Conservation (phyloP, 2,888 invertebrate species). For the Chrysomela aeneicollis region DNA sequence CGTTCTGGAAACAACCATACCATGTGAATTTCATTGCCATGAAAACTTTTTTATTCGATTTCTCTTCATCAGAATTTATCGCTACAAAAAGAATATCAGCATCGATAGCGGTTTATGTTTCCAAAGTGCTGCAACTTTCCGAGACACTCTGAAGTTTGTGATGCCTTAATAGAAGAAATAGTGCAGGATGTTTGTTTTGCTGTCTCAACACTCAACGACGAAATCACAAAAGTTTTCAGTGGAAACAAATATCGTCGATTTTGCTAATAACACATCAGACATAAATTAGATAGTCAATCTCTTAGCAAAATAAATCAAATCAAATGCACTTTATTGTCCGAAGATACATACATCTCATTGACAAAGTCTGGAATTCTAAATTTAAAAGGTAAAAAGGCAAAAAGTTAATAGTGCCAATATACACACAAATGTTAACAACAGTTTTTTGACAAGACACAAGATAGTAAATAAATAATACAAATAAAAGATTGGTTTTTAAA, state of each 20-base stretch:
- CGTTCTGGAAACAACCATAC: no score
- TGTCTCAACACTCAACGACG: slow-evolving; percentile 10
- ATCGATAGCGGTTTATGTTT: slow-evolving; percentile 22
- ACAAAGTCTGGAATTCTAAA: no score
- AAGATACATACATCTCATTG: no score
- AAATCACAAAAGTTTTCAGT: slow-evolving; percentile 10
- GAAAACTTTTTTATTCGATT: background rate
- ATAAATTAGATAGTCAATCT: no score
- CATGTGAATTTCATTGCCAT: background rate
- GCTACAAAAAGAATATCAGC: slow-evolving; percentile 15
- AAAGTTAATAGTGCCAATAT: no score
- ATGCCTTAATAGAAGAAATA: slow-evolving; percentile 11
- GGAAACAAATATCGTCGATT: background rate
- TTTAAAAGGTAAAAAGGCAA: no score
- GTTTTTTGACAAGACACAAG: no score
- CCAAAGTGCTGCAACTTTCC: slow-evolving; percentile 23
- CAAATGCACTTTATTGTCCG: no score
- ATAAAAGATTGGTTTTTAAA: no score
- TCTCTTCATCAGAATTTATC: slow-evolving; percentile 17
- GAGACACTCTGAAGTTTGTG: slow-evolving; percentile 21
- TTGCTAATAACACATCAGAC: background rate
- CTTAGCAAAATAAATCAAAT: no score
- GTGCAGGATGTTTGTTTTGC: slow-evolving; percentile 21
- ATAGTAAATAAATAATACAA: no score
- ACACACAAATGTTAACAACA: no score